Conservation (phyloP, 2,113 vertebrate genomes). For the Nymphicus hollandicus region DNA sequence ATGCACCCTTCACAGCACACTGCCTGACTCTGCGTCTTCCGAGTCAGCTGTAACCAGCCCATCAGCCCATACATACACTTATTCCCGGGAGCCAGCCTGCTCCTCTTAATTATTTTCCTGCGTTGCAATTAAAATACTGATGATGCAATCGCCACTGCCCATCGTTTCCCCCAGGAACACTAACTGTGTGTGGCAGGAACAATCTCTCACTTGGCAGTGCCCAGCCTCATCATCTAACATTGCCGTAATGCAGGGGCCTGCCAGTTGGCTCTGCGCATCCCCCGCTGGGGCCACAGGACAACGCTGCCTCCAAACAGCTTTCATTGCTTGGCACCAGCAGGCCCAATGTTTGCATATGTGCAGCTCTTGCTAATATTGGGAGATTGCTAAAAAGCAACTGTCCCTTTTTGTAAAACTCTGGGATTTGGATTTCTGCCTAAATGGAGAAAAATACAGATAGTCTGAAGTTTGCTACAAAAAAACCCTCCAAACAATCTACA, state of each 20-base stretch:
- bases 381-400: not conserved
- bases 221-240: not conserved
- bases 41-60: not conserved
- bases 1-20: not conserved
- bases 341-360: not conserved
- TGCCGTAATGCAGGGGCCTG: not conserved
- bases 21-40: not conserved
- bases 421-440: not conserved
- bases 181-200: not conserved
- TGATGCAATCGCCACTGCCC: not conserved
- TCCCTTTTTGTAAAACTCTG: not conserved
- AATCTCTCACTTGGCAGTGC: slow-evolving; percentile 15
- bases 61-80: fast-evolving
- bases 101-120: not conserved
- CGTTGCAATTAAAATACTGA: slow-evolving; percentile 1
- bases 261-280: not conserved
- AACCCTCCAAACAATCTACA: not conserved
- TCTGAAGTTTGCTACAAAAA: not conserved
- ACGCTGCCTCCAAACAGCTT: not conserved
- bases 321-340: not conserved
- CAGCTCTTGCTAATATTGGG: not conserved
- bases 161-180: not conserved
- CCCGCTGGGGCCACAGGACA: not conserved
- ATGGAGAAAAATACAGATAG: not conserved
- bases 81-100: not conserved